Evolutionary conservation across 2,113 vertebrate species (phyloP).

Genomic region (Stercorarius parasiticus): DNA sequence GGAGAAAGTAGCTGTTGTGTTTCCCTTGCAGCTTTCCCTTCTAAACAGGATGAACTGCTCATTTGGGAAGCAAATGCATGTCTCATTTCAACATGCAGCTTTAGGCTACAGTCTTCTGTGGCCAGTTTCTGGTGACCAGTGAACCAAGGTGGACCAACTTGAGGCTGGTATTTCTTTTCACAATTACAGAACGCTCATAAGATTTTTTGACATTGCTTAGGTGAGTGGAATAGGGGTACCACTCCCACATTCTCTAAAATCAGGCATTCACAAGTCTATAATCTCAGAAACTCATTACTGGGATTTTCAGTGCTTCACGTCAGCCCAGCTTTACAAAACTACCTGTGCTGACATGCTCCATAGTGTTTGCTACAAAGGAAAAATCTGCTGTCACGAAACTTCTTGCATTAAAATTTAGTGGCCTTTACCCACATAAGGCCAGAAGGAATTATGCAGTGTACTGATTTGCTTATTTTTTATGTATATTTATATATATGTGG

Average conservation of each 20-base stretch:
- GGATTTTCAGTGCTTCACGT: not conserved
- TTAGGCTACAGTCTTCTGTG: not conserved
- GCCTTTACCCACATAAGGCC: not conserved
- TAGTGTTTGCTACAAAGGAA: not conserved
- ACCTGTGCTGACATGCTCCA: accelerated
- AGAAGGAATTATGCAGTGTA: not conserved
- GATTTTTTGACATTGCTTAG: not conserved
- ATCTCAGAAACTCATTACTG: not conserved
- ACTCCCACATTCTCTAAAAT: not conserved
- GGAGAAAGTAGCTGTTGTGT: not conserved
- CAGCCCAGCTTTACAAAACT: not conserved
- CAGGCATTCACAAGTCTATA: not conserved
- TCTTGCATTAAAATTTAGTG: not conserved
- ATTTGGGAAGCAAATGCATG: not conserved
- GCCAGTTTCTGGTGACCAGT: not conserved
- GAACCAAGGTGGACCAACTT: not conserved
- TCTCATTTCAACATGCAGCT: not conserved
- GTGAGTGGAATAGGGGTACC: not conserved
- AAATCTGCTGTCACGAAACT: not conserved
- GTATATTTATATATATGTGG: not conserved
- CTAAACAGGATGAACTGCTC: not conserved
- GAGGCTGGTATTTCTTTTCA: not conserved
- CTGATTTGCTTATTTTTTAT: not conserved
- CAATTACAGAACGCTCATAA: not conserved
- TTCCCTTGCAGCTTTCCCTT: not conserved